These are phyloP conservation scores for Doryteuthis pealeii DNA, from an alignment of 1,140 invertebrate species.

Conservation along the genomic window DNA sequence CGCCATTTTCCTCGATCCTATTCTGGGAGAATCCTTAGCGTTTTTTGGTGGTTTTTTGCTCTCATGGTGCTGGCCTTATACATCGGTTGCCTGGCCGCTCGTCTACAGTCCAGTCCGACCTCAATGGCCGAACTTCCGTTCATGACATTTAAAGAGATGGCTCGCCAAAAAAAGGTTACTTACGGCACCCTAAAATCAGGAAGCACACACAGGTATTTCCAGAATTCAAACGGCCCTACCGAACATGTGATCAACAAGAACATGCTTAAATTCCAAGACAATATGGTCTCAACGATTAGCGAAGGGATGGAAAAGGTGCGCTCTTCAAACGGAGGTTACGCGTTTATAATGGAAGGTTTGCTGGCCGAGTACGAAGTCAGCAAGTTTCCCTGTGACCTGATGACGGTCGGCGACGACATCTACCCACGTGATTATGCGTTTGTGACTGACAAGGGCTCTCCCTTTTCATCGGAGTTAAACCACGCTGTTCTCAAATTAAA, in stretches of 20 bases:
- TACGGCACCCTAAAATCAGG: slow-evolving; percentile 19
- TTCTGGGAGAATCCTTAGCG: slow-evolving; percentile 25
- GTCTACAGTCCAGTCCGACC: slow-evolving; percentile 20
- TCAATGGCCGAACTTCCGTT: slow-evolving; percentile 18
- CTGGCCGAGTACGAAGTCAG: slow-evolving; percentile 31
- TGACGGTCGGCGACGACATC: slow-evolving; percentile 25
- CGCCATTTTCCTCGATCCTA: slow-evolving; percentile 27
- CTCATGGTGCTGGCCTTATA: slow-evolving; percentile 27
- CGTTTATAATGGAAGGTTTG: slow-evolving; percentile 29
- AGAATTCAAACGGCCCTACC: slow-evolving; percentile 15
- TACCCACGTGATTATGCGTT: slow-evolving; percentile 24
- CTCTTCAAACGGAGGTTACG: slow-evolving; percentile 20
- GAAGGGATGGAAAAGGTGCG: slow-evolving; percentile 30
- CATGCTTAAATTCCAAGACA: slow-evolving; percentile 12
- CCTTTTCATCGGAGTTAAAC: slow-evolving; percentile 22
- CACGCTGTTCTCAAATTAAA: slow-evolving; percentile 20
- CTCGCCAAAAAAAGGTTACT: slow-evolving; percentile 16
- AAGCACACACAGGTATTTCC: slow-evolving; percentile 21
- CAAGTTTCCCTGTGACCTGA: slow-evolving; percentile 34
- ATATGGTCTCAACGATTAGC: slow-evolving; percentile 14
- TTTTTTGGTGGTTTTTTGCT: slow-evolving; percentile 32
- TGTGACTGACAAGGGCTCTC: slow-evolving; percentile 25
- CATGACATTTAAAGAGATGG: slow-evolving; percentile 25
- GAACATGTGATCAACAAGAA: slow-evolving; percentile 19
- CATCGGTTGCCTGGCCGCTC: slow-evolving; percentile 24